These are phyloP conservation scores for Phortica magna DNA, from an alignment of 2,888 invertebrate genomes.

Conservation along the genomic window DNA sequence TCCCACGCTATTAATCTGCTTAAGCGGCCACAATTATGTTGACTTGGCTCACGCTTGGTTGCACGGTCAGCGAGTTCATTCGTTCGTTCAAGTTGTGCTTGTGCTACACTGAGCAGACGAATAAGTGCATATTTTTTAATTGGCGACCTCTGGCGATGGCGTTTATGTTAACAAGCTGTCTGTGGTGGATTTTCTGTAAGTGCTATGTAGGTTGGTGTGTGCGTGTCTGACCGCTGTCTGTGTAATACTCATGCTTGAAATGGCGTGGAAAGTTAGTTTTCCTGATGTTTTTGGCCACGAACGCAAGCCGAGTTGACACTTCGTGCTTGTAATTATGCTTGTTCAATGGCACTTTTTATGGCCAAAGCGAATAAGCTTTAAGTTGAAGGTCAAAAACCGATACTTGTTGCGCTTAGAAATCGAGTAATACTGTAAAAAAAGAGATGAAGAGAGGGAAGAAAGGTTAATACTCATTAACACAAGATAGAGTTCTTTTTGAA, in stretches of 20 bases:
- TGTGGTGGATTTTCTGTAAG: not conserved
- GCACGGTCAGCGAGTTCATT: constrained; percentile 2
- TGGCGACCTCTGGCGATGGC: constrained; percentile 56
- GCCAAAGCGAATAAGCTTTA: not conserved
- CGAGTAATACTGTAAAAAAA: too few relatives aligned
- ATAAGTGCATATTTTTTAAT: constrained; percentile 52
- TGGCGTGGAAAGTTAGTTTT: constrained; percentile 8
- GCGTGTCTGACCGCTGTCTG: constrained; percentile 3
- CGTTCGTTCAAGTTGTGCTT: not conserved
- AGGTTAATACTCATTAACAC: too few relatives aligned
- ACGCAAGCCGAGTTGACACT: constrained; percentile 9
- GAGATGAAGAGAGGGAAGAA: too few relatives aligned
- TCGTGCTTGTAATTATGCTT: constrained; percentile 63
- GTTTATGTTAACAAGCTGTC: constrained; percentile 63
- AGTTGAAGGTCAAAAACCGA: not conserved
- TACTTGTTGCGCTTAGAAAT: not conserved
- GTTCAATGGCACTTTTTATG: constrained; percentile 43
- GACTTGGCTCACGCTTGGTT: constrained; percentile 49
- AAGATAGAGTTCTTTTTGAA: not conserved
- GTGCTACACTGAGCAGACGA: not conserved
- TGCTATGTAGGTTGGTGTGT: constrained; percentile 26
- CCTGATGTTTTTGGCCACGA: constrained; percentile 2
- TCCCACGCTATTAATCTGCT: constrained; percentile 70
- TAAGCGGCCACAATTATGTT: constrained; percentile 72
- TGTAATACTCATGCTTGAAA: not conserved